Evolutionary conservation across 2,888 invertebrate genomes (phyloP).

Genomic region (Cephus pygmeus): DNA sequence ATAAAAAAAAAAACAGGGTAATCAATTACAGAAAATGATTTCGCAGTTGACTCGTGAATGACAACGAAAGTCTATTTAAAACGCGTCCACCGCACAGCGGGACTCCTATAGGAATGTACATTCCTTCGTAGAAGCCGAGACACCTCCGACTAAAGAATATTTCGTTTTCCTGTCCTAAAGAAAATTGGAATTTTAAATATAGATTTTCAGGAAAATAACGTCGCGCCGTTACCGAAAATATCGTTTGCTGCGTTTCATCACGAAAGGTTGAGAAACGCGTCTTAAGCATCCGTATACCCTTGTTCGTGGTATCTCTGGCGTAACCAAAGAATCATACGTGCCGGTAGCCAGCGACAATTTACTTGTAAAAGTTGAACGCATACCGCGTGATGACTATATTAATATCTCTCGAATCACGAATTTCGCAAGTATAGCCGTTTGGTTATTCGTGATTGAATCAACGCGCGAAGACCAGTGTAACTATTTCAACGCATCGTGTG

Average conservation of each 20-base stretch:
- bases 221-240: constrained; percentile 19
- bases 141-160: constrained; percentile 44
- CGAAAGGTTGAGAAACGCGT: not conserved
- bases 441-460: constrained; percentile 31
- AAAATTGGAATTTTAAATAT: constrained; percentile 44
- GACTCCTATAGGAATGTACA: constrained; percentile 16
- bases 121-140: constrained; percentile 27
- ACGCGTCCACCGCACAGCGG: no score
- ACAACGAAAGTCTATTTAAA: no score
- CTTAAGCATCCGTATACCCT: constrained; percentile 3
- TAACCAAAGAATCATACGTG: no score
- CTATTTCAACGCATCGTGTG: constrained; percentile 53
- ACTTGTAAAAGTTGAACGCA: no score
- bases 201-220: constrained; percentile 27
- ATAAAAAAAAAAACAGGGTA: no score
- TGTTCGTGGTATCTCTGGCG: no score
- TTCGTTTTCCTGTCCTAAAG: constrained; percentile 42
- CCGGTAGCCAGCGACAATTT: no score
- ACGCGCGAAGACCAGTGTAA: constrained; percentile 40
- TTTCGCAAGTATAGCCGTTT: no score
- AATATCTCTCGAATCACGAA: no score
- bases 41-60: no score
- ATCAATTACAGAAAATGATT: no score
- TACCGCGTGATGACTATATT: no score
- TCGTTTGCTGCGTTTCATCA: not conserved